Base-by-base conservation (phyloP, 2,888 invertebrate genomes). In the Dicycla oo region DNA sequence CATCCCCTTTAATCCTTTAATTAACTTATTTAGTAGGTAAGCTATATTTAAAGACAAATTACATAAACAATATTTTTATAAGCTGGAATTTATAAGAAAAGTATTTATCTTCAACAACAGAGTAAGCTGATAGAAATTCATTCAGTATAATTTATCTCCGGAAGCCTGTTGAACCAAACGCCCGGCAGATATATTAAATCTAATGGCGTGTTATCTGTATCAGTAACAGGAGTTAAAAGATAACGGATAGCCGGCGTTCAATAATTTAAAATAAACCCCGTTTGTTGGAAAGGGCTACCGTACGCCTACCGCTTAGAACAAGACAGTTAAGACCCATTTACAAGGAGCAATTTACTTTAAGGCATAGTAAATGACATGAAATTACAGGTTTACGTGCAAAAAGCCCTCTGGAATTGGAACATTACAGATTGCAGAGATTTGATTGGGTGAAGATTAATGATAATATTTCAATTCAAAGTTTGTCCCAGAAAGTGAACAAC, bases 141-240 rank as follows among this genome's bases (percentile, higher is more conserved):
- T 61, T 53, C 6, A n/a, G n/a, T 13, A 20, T 56, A 49, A 61
- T 77, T 68, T 58, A 80, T 82, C 65, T 68, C 45, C 1, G 18
- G 1, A 18, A 69, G 15, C 58, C 43, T 40, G 65, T 73, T 57
- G 47, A 20, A 62, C 54, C 23, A 47, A n/a, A 26, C 43, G 23
- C 45, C 11, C 23, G 5, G 10, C 51, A 45, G 72, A 78, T 62
- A 54, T 18, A 70, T 64, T 65, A 56, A 51, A 73, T 73, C 65
- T 73, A 69, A 66, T 58, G 40, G 30, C 74, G 40, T 79, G 65
- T 69, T 73, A 69, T 72, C 73, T 62, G 30, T 65, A 72, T 78
- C 73, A 56, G 67, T 57, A 68, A 73, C 73, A 82, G 58, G 45
- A 60, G 65, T 58, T 66, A 66, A 38, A 58, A 82, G 80, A 80